phyloP scores from a whole-genome alignment of 2,113 vertebrate genomes.

The Recurvirostra avosetta region DNA sequence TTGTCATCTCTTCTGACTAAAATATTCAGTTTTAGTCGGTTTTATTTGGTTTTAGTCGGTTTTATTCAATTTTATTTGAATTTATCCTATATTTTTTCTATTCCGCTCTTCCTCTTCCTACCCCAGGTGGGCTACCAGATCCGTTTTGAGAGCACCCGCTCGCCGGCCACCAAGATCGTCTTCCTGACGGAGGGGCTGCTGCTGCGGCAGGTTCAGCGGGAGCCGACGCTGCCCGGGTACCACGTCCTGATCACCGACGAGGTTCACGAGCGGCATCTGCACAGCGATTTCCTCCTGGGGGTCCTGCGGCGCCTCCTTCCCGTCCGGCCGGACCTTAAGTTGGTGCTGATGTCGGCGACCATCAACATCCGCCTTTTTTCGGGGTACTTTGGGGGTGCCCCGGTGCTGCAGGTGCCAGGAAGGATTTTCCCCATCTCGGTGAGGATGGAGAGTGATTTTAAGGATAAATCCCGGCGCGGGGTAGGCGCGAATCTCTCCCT shows the following conservation, averaged over 20 bases:
- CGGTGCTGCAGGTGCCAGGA: conserved; percentile 90
- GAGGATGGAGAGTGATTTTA: neutral
- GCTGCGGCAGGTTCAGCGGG: conserved; percentile 86
- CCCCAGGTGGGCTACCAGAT: conserved; percentile 90
- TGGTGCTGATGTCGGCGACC: conserved; percentile 94
- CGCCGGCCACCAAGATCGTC: conserved; percentile 78
- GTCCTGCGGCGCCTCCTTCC: conserved; percentile 79
- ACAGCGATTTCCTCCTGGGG: conserved; percentile 88
- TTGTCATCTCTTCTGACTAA: no score
- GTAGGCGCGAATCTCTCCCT: neutral
- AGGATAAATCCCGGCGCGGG: neutral
- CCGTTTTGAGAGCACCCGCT: conserved; percentile 87
- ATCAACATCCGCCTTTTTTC: conserved; percentile 92
- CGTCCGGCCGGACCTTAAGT: conserved; percentile 74
- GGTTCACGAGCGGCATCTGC: conserved; percentile 90
- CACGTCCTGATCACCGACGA: conserved; percentile 85
- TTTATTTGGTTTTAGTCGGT: no score
- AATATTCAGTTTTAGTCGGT: no score
- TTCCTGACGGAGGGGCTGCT: conserved; percentile 93
- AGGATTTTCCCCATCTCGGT: conserved; percentile 89
- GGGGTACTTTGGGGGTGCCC: conserved; percentile 78
- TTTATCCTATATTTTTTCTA: no score
- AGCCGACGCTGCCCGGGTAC: conserved; percentile 75
- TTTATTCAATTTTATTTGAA: no score
- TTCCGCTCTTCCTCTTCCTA: no score